A percentile compares a stretch with the other conserved stretches of the same genome.
Evolutionary conservation across 1,140 invertebrate species (phyloP).

Genomic region (Theocolax elegans): DNA sequence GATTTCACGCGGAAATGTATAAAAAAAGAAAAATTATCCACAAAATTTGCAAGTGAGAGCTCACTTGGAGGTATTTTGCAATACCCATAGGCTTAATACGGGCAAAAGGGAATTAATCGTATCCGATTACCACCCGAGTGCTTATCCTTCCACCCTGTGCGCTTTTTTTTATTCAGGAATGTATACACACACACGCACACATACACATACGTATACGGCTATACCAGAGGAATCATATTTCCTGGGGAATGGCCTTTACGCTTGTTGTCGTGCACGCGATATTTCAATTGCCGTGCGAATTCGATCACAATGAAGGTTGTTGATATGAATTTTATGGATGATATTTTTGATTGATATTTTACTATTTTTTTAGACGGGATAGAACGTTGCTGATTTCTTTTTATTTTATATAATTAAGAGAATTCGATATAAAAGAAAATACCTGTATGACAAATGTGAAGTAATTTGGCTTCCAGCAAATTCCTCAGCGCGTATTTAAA

Average conservation of each 20-base stretch:
- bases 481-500: too few relatives aligned
- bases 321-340: conserved; percentile 9
- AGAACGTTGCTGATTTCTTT: background rate
- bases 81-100: background rate
- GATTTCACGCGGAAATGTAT: too few relatives aligned
- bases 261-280: background rate
- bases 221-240: conserved; percentile 21
- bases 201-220: background rate
- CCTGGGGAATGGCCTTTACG: background rate
- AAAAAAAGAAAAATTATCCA: too few relatives aligned
- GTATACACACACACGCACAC: background rate
- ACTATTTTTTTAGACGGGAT: background rate
- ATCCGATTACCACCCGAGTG: conserved; percentile 17
- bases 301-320: background rate
- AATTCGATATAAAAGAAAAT: too few relatives aligned
- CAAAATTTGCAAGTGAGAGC: background rate
- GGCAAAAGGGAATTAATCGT: conserved; percentile 19
- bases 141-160: background rate
- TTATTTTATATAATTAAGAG: too few relatives aligned
- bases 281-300: conserved; percentile 25
- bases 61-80: background rate
- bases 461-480: too few relatives aligned
- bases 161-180: background rate
- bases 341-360: background rate
- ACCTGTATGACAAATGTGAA: too few relatives aligned